Conservation (phyloP, 2,888 invertebrate species). For the Euplagia quadripunctaria region DNA sequence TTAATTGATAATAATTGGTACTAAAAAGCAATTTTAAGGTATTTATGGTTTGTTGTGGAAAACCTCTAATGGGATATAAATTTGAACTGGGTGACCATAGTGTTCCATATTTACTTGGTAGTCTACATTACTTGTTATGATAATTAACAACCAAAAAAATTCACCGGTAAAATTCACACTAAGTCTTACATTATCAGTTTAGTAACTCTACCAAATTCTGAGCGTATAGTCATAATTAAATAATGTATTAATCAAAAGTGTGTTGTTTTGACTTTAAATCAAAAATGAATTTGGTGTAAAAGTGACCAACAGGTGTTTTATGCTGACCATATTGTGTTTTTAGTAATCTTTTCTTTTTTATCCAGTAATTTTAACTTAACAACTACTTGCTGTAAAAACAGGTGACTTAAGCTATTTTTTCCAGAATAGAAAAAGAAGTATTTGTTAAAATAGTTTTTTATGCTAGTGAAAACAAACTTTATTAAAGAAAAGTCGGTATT, state of each 20-base stretch:
- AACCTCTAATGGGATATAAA: too few species aligned
- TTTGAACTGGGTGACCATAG: too few species aligned
- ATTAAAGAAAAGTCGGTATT: neutral
- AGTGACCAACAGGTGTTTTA: too few species aligned
- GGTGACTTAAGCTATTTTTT: neutral
- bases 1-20: neutral
- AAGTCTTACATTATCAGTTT: neutral
- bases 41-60: too few species aligned
- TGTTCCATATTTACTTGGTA: too few species aligned
- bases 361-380: neutral
- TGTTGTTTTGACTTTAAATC: too few species aligned
- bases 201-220: neutral
- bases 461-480: neutral
- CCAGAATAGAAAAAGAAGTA: neutral
- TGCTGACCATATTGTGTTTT: neutral
- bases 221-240: neutral
- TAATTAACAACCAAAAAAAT: neutral
- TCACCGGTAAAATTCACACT: neutral
- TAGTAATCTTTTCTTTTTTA: neutral
- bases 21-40: neutral
- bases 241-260: too few species aligned
- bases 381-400: neutral
- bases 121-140: too few species aligned
- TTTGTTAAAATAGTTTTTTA: neutral
- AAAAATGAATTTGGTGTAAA: too few species aligned